These are phyloP conservation scores for Paraplagusia blochii DNA, from an alignment of 2,113 vertebrate genomes.

Conservation along the genomic window DNA sequence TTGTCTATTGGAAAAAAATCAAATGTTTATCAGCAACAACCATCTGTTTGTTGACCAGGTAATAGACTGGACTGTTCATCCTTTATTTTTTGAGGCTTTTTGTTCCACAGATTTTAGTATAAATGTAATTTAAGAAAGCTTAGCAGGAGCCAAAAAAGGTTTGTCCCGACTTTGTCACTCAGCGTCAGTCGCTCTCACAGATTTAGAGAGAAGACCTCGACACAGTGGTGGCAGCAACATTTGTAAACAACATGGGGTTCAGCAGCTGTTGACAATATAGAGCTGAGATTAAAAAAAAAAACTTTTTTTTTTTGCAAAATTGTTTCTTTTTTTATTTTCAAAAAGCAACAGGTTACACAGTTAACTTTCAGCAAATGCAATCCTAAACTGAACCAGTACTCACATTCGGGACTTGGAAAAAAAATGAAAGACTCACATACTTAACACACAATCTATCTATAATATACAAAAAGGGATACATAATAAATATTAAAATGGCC, in stretches of 20 bases:
- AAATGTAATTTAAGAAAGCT: no score
- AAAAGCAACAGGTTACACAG: slow-evolving; percentile 99
- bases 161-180: no score
- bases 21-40: no score
- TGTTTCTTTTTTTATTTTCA: slow-evolving; percentile 96
- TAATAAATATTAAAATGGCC: slow-evolving; percentile 92
- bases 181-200: no score
- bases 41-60: no score
- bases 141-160: no score
- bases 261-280: slow-evolving; percentile 44
- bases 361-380: slow-evolving; percentile 99
- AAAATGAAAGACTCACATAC: slow-evolving; percentile 99
- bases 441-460: slow-evolving; percentile 91
- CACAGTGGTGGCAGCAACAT: not conserved
- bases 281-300: slow-evolving; percentile 62
- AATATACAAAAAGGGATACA: slow-evolving; percentile 98
- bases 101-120: no score
- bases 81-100: no score
- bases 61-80: no score
- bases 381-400: slow-evolving; percentile 97
- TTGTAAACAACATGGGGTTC: slow-evolving; percentile 8
- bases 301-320: slow-evolving; percentile 83
- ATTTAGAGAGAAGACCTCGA: no score
- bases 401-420: slow-evolving; percentile 95
- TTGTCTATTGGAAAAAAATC: no score